Conservation (phyloP, 1,140 invertebrate species). For the Drosophila oshimai region DNA sequence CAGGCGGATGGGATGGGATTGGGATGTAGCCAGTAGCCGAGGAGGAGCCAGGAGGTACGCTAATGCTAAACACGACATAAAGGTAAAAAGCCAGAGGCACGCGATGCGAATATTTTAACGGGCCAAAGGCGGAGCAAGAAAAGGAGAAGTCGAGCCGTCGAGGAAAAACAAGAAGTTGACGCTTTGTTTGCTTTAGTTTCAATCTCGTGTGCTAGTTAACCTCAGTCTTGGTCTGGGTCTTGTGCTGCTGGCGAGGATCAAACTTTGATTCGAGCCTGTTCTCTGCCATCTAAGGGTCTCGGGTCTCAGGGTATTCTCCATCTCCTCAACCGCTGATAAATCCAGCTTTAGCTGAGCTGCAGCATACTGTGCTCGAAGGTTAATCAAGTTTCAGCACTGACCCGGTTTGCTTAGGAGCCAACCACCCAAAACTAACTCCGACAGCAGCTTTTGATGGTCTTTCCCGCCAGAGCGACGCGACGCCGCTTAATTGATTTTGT, state of each 20-base stretch:
- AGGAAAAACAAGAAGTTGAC: conserved; percentile 35
- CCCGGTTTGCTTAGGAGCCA: conserved; percentile 27
- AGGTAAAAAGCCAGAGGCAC: conserved; percentile 77
- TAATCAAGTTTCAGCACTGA: conserved; percentile 62
- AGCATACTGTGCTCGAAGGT: conserved; percentile 24
- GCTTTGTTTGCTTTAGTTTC: conserved; percentile 51
- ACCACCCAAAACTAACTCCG: conserved; percentile 49
- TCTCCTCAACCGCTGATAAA: conserved; percentile 8
- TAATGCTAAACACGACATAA: conserved; percentile 79
- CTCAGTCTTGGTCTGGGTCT: not conserved
- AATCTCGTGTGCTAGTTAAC: conserved; percentile 22
- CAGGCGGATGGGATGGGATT: not conserved
- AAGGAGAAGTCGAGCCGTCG: not conserved
- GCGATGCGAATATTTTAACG: conserved; percentile 77
- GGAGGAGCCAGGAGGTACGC: conserved; percentile 11
- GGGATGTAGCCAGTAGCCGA: not conserved
- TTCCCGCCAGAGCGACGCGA: conserved; percentile 18
- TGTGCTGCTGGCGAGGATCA: conserved; percentile 54
- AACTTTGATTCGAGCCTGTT: conserved; percentile 54
- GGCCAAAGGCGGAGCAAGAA: not conserved
- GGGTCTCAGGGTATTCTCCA: too few relatives aligned
- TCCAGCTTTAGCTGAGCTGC: not conserved
- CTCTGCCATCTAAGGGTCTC: too few relatives aligned
- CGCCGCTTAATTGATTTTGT: conserved; percentile 74
- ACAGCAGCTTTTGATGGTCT: conserved; percentile 37